Conservation (phyloP, 2,888 invertebrate species). For the Lasioglossum figueresi region DNA sequence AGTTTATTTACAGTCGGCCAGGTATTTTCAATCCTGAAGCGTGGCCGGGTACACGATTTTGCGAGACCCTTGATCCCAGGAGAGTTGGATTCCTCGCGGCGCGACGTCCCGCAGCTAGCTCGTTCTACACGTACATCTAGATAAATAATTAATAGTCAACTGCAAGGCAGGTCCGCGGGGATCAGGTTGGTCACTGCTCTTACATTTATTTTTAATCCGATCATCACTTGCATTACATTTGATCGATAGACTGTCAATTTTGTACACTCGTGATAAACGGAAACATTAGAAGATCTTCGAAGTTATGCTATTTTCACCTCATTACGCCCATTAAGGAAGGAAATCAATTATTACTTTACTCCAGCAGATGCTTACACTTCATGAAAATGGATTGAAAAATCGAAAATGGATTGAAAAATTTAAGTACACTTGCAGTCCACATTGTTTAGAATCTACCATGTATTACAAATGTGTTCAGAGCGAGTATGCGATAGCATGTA, state of each 20-base stretch:
- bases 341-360: too few relatives aligned
- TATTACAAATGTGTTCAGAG: constrained; percentile 34
- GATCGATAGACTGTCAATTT: too few relatives aligned
- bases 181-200: not conserved
- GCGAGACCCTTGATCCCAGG: constrained; percentile 61
- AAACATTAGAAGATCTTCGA: too few relatives aligned
- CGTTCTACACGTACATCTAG: constrained; percentile 35
- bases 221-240: not conserved
- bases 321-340: too few relatives aligned
- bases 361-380: too few relatives aligned
- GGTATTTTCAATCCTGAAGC: constrained; percentile 70
- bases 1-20: constrained; percentile 75
- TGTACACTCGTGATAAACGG: too few relatives aligned
- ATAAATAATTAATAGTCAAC: constrained; percentile 59
- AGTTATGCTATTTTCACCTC: too few relatives aligned
- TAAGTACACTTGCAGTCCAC: not conserved
- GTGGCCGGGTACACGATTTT: constrained; percentile 66
- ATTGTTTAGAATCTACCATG: not conserved
- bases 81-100: constrained; percentile 36
- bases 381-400: too few relatives aligned
- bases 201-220: not conserved
- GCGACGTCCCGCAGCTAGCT: constrained; percentile 19
- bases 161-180: constrained; percentile 11
- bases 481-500: constrained; percentile 21
- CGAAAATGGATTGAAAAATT: too few relatives aligned